Conservation (phyloP, 2,888 invertebrate genomes). For the Eupeodes luniger region DNA sequence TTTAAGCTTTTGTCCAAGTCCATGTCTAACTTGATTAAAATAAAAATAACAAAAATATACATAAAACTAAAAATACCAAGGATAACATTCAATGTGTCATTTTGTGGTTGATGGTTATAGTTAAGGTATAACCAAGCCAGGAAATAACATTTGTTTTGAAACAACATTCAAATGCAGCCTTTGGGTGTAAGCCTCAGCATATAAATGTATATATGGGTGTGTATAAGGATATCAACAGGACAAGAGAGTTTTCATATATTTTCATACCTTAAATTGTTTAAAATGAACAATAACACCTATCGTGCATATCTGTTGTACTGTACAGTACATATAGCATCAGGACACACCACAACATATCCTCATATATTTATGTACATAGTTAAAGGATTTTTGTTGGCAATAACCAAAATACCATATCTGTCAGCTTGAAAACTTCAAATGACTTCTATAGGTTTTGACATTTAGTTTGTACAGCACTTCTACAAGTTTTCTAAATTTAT, state of each 20-base stretch:
- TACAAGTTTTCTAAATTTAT: not conserved
- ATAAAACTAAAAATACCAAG: constrained; percentile 22
- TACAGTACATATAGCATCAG: too few relatives aligned
- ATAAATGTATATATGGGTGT: too few relatives aligned
- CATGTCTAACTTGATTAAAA: constrained; percentile 43
- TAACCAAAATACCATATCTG: constrained; percentile 18
- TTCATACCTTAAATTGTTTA: constrained; percentile 51
- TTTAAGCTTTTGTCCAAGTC: not conserved
- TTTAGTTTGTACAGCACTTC: constrained; percentile 47
- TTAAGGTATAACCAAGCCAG: constrained; percentile 30
- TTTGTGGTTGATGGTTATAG: constrained; percentile 52
- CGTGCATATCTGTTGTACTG: too few relatives aligned
- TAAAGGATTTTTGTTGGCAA: constrained; percentile 29
- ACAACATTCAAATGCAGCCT: constrained; percentile 42
- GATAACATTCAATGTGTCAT: constrained; percentile 56
- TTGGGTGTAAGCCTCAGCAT: not conserved
- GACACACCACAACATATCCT: not conserved
- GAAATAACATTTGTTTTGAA: constrained; percentile 63
- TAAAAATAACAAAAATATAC: constrained; percentile 4
- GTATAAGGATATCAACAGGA: not conserved
- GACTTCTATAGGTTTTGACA: constrained; percentile 51
- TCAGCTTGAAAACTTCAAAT: constrained; percentile 37
- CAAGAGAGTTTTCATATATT: not conserved
- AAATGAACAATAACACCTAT: constrained; percentile 48
- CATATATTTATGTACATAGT: constrained; percentile 27